Percentiles rank a stretch among this genome's conserved stretches.
Evolutionary conservation across 2,113 vertebrate genomes (phyloP).

Genomic region (Gambusia holbrooki): DNA sequence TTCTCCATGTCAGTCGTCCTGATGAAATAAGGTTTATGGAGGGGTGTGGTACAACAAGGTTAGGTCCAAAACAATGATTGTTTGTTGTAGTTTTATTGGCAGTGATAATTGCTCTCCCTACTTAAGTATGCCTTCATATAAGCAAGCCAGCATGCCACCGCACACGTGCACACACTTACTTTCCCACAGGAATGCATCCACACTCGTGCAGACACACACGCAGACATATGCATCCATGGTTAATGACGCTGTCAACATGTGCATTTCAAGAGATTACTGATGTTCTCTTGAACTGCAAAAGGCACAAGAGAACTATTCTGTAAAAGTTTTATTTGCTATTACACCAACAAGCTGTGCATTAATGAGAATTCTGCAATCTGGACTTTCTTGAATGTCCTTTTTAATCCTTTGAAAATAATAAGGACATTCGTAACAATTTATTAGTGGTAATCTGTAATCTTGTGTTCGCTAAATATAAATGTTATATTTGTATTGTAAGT

Average conservation of each 20-base stretch:
- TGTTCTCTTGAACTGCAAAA: constrained; percentile 15
- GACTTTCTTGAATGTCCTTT: constrained; percentile 15
- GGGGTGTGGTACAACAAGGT: constrained; percentile 76
- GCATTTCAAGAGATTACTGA: constrained; percentile 20
- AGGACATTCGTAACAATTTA: neutral
- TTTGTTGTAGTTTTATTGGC: constrained; percentile 80
- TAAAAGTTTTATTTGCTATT: neutral
- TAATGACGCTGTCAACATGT: constrained; percentile 41
- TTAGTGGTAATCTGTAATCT: neutral
- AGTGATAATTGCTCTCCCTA: constrained; percentile 76
- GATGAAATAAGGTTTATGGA: constrained; percentile 71
- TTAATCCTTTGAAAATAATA: constrained; percentile 31
- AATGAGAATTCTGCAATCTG: neutral
- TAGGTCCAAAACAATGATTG: constrained; percentile 76
- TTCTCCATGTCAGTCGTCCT: constrained; percentile 69
- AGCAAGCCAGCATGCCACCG: constrained; percentile 43
- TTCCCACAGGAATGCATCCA: constrained; percentile 65
- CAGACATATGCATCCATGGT: constrained; percentile 17
- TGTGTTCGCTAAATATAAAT: constrained; percentile 28
- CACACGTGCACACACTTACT: constrained; percentile 70
- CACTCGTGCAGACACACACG: constrained; percentile 29
- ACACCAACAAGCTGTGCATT: neutral
- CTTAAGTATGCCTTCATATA: constrained; percentile 57
- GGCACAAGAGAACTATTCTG: neutral
- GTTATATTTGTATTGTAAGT: neutral